Conservation (phyloP, 1,140 invertebrate species). For the Zeugodacus cucurbitae region DNA sequence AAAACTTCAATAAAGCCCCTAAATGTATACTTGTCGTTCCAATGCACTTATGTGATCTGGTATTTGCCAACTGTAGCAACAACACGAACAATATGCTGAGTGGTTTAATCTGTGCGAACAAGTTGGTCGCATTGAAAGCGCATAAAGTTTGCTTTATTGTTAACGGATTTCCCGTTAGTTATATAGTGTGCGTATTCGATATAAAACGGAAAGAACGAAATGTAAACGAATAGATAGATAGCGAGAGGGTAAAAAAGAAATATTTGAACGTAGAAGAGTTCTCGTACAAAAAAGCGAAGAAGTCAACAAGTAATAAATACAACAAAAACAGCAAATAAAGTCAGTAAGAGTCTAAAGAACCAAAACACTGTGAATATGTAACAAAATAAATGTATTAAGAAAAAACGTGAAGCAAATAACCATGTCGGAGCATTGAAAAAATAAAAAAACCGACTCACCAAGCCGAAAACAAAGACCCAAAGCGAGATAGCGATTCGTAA, state of each 20-base stretch:
- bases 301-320: background rate
- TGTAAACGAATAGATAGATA: background rate
- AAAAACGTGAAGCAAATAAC: background rate
- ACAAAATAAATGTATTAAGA: background rate
- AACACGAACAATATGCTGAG: background rate
- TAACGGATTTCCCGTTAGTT: slow-evolving; percentile 13
- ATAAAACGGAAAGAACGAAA: background rate
- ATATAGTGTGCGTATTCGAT: background rate
- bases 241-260: background rate
- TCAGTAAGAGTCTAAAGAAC: background rate
- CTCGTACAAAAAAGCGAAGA: background rate
- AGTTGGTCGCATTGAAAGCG: slow-evolving; percentile 11
- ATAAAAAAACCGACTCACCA: background rate
- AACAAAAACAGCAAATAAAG: background rate
- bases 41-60: background rate
- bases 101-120: slow-evolving; percentile 30
- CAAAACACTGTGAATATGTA: background rate
- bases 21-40: background rate
- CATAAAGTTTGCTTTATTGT: slow-evolving; percentile 21
- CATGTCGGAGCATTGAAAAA: background rate
- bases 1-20: background rate
- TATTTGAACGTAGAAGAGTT: background rate
- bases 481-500: background rate
- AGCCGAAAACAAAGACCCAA: background rate
- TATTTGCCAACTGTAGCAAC: background rate